These are phyloP conservation scores for Pseudopleuronectes americanus DNA, from an alignment of 2,797 vertebrate genomes.

Conservation along the genomic window DNA sequence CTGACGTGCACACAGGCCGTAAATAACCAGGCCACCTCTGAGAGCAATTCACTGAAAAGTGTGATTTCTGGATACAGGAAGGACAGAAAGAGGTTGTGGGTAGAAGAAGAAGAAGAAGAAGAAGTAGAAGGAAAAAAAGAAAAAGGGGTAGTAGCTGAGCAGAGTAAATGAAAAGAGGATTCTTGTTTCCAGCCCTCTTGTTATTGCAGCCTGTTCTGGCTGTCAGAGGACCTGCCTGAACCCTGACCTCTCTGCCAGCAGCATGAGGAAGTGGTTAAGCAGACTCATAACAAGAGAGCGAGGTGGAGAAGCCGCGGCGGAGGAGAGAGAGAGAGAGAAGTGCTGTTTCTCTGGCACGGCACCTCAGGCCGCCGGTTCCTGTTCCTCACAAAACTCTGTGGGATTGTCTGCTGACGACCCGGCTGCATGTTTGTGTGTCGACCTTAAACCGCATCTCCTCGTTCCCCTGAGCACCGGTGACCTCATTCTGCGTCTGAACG, in stretches of 20 bases:
- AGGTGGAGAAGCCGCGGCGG: constrained; percentile 45
- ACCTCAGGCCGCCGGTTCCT: constrained; percentile 54
- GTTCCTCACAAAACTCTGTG: constrained; percentile 27
- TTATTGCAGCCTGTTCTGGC: constrained; percentile 70
- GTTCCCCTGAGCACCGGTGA: constrained; percentile 40
- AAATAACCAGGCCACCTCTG: constrained; percentile 17
- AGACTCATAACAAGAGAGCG: constrained; percentile 69
- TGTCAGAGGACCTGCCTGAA: constrained; percentile 68
- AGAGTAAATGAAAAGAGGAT: constrained; percentile 48
- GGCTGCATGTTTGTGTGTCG: constrained; percentile 35
- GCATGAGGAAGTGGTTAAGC: constrained; percentile 88
- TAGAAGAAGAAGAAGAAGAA: background rate
- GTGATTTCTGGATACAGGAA: constrained; percentile 37
- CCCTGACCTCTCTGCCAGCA: constrained; percentile 76
- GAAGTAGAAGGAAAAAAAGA: background rate
- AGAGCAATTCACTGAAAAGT: constrained; percentile 30
- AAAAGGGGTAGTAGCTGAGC: constrained; percentile 24
- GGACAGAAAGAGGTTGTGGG: constrained; percentile 7
- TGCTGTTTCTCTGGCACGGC: constrained; percentile 49
- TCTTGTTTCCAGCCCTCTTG: constrained; percentile 57
- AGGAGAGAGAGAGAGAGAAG: constrained; percentile 22
- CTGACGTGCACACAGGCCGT: background rate
- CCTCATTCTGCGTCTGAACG: constrained; percentile 52
- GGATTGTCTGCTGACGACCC: constrained; percentile 10
- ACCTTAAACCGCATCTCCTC: constrained; percentile 37